Conservation (phyloP, 1,140 invertebrate genomes). For the Rhizoglyphus robini region DNA sequence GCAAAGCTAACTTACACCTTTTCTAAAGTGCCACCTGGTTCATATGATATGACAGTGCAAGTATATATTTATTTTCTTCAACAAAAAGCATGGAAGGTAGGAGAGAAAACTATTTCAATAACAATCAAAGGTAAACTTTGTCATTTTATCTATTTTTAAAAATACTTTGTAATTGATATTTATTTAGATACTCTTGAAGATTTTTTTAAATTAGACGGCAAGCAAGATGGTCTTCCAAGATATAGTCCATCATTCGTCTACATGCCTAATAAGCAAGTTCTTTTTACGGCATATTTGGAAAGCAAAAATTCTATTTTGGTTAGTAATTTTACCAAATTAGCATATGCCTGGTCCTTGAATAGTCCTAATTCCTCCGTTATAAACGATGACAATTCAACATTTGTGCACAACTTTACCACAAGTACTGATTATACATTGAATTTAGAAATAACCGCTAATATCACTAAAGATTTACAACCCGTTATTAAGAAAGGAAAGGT, state of each 20-base stretch:
- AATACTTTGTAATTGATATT: neutral
- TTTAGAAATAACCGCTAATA: neutral
- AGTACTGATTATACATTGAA: neutral
- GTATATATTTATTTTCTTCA: slow-evolving; percentile 5
- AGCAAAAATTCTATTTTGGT: neutral
- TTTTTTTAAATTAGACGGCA: neutral
- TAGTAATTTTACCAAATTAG: neutral
- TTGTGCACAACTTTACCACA: neutral
- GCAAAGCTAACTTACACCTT: neutral
- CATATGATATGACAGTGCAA: neutral
- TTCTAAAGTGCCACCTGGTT: neutral
- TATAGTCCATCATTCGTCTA: neutral
- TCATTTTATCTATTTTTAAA: neutral
- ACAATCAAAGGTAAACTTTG: neutral
- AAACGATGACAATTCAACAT: neutral
- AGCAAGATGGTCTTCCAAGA: neutral
- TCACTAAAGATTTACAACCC: neutral
- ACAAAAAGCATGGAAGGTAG: slow-evolving; percentile 7
- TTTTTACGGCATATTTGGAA: neutral
- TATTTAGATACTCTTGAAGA: neutral
- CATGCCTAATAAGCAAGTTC: neutral
- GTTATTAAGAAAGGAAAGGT: neutral
- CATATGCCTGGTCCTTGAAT: neutral
- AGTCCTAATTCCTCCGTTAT: neutral
- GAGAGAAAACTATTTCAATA: neutral